A percentile compares a stretch with the other conserved stretches of the same genome.
These are phyloP conservation scores for Pteria penguin DNA, from an alignment of 2,888 invertebrate genomes.

Conservation along the genomic window DNA sequence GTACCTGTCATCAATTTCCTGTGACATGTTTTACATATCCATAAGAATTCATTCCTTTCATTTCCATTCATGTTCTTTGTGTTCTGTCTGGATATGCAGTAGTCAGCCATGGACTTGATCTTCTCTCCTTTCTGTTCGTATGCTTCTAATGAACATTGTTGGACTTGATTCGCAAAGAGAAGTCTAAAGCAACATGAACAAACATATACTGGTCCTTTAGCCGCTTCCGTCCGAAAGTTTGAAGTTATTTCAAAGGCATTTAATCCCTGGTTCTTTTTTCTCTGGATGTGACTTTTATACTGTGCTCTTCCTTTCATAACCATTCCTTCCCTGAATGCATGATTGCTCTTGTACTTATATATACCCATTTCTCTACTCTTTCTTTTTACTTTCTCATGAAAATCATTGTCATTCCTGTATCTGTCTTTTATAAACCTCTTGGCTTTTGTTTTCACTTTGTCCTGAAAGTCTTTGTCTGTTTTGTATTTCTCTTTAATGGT, in stretches of 20 bases:
- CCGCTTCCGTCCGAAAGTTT: slow-evolving; percentile 14
- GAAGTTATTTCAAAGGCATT: too few relatives aligned
- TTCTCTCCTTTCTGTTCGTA: not conserved
- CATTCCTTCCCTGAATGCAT: not conserved
- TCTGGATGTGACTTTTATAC: not conserved
- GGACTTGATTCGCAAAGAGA: slow-evolving; percentile 29
- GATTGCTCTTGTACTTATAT: not conserved
- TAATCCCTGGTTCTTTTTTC: slow-evolving; percentile 3
- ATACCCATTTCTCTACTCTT: not conserved
- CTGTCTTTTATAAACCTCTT: not conserved
- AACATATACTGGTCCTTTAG: slow-evolving; percentile 24
- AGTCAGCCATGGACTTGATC: not conserved
- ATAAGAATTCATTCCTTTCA: not conserved
- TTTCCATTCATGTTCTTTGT: not conserved
- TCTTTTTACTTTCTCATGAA: slow-evolving; percentile 5
- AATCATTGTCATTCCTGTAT: slow-evolving; percentile 10
- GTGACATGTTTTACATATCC: slow-evolving; percentile 29
- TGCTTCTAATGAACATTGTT: slow-evolving; percentile 10
- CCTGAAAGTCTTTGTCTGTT: not conserved
- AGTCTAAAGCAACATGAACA: slow-evolving; percentile 28
- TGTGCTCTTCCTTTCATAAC: not conserved
- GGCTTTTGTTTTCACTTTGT: not conserved
- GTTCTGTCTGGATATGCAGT: not conserved
- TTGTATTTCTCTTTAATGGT: not conserved
- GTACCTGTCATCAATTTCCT: slow-evolving; percentile 24